A percentile compares a stretch with the other conserved stretches of the same genome.
Conservation (phyloP, 2,888 invertebrate genomes). For the Lithophane leautieri region DNA sequence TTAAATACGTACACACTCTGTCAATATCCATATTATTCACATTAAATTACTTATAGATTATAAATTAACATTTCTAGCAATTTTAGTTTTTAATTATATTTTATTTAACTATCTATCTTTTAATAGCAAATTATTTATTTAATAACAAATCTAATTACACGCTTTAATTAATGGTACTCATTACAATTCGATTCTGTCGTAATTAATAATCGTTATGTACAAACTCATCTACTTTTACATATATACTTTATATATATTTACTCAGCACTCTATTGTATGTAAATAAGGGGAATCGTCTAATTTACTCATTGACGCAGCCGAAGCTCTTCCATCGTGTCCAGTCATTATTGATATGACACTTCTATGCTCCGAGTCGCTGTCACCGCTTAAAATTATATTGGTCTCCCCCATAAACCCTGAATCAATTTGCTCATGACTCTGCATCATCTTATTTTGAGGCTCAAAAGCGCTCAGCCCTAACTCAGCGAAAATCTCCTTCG, state of each 20-base stretch:
- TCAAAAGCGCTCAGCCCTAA: slow-evolving; percentile 80
- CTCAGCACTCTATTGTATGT: slow-evolving; percentile 84
- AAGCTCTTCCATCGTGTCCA: slow-evolving; percentile 81
- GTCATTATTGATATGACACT: slow-evolving; percentile 88
- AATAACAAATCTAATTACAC: slow-evolving; percentile 16
- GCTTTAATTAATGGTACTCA: slow-evolving; percentile 26
- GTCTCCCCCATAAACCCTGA: slow-evolving; percentile 88
- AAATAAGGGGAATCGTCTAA: slow-evolving; percentile 82
- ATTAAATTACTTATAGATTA: slow-evolving; percentile 18
- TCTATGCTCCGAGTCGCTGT: slow-evolving; percentile 87
- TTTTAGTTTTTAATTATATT: background rate
- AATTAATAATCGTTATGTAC: slow-evolving; percentile 52
- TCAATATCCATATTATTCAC: slow-evolving; percentile 29
- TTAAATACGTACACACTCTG: slow-evolving; percentile 33
- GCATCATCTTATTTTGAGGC: slow-evolving; percentile 72
- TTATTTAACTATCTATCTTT: slow-evolving; percentile 6
- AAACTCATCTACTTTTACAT: slow-evolving; percentile 51
- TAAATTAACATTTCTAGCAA: slow-evolving; percentile 12
- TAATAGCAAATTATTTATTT: slow-evolving; percentile 16
- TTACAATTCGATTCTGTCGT: slow-evolving; percentile 21
- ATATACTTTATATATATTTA: slow-evolving; percentile 32
- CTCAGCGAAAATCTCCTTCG: slow-evolving; percentile 84
- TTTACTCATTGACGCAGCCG: slow-evolving; percentile 80
- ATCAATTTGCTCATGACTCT: slow-evolving; percentile 84
- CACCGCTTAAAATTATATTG: slow-evolving; percentile 87